Base-by-base conservation (phyloP, 2,113 vertebrate species). In the Sisor rabdophorus region DNA sequence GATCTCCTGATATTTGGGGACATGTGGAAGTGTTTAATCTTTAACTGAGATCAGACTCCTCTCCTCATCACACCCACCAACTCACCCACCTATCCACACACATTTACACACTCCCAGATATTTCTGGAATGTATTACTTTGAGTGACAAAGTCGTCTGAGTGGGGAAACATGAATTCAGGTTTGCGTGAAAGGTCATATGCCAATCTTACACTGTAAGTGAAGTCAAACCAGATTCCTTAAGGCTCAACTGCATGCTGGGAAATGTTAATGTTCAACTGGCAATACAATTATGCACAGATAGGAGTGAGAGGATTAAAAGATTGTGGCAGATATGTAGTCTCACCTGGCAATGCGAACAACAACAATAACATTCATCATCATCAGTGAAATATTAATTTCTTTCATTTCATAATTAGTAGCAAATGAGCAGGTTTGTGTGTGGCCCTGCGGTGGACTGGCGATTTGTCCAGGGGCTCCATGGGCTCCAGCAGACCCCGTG, bases 251-350 rank as follows among this genome's bases (percentile, higher is more conserved):
- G 81, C 80, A 81, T 82, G 82, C 80, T 79, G 71, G 73, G 70
- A 81, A 72, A 50, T 52, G 79, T 85, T 85, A 85, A 88, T 88
- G 80, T 86, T 87, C 84, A 85, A 86, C 86, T 28, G 50, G 67
- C 40, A 55, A 67, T 65, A 75, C 89, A 88, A 92, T 92, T 91
- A 67, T 40, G 7, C 32, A 75, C 48, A 55, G 36, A 22, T 60
- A 74, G 40, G 28, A 58, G 36, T 63, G 52, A 63, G 28, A 59
- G 76, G 68, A 77, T 78, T 63, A 71, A 71, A 55, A 77, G 67
- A 56, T 77, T 30, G 71, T 8, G 6, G 1, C 22, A 71, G 58
- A 77, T 71, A 78, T 64, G 48, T 36, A 54, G 58, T 10, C 15
- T 71, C 58, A 44, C n/a, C 24, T 40, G 22, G 8, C 16, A 64